Evolutionary conservation across 2,888 invertebrate species (phyloP).

Genomic region (Bugulina stolonifera): DNA sequence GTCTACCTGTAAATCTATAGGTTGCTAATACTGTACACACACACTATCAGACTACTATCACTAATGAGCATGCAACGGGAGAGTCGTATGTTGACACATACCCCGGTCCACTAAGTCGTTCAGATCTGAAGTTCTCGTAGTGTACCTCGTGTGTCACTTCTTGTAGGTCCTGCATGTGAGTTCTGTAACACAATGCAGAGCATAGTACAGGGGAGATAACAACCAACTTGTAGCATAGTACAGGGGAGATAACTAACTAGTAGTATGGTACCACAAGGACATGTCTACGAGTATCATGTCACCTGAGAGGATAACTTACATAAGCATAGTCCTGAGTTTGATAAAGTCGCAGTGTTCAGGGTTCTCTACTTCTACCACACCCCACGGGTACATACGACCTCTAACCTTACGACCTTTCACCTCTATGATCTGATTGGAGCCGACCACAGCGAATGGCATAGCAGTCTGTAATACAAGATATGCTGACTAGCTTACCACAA

Average conservation of each 20-base stretch:
- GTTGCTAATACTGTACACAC: no score
- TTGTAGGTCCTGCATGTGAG: constrained; percentile 64
- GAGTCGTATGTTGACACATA: background rate
- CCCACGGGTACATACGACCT: constrained; percentile 94
- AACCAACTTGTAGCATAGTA: no score
- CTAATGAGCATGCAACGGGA: no score
- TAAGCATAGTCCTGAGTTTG: constrained; percentile 90
- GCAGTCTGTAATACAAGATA: constrained; percentile 63
- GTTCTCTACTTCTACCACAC: constrained; percentile 96
- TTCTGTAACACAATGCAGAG: no score
- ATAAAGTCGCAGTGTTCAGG: constrained; percentile 98
- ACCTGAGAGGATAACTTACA: constrained; percentile 55
- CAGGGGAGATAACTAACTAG: no score
- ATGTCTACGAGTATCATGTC: no score
- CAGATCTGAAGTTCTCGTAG: constrained; percentile 69
- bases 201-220: no score
- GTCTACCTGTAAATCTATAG: no score
- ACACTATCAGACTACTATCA: no score
- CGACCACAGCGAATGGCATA: constrained; percentile 97
- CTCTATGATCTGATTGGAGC: constrained; percentile 82
- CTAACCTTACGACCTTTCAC: constrained; percentile 86
- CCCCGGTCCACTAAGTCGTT: constrained; percentile 39
- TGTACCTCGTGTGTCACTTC: constrained; percentile 57
- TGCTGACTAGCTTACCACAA: no score
- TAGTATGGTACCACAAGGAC: no score